Evolutionary conservation across 1,140 invertebrate genomes (phyloP).

Genomic region (Diachasma alloeum): DNA sequence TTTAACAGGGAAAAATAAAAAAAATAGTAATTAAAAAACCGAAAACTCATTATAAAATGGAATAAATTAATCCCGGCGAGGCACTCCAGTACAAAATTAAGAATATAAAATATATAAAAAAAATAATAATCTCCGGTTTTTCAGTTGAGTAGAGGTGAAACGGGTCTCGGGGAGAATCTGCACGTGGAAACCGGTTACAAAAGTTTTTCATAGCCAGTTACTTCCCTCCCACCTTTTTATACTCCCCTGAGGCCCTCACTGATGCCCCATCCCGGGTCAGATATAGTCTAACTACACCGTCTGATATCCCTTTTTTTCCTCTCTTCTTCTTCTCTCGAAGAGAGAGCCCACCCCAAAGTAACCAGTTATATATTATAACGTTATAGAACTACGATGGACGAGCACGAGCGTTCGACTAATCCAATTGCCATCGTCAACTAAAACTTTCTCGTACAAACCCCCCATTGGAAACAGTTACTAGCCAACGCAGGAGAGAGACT

Average conservation of each 20-base stretch:
- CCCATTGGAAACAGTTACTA: background rate
- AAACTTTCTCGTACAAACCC: constrained; percentile 19
- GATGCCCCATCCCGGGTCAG: background rate
- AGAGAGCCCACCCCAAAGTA: background rate
- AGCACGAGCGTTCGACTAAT: constrained; percentile 21
- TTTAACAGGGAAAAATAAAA: too few relatives aligned
- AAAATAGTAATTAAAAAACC: background rate
- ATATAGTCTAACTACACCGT: background rate
- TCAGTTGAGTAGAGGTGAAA: background rate
- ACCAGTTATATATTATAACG: background rate
- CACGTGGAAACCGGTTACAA: constrained; percentile 23
- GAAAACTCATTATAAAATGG: background rate
- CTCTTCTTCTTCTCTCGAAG: background rate
- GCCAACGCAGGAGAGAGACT: constrained; percentile 6
- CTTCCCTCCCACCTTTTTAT: background rate
- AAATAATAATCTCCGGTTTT: constrained; percentile 11
- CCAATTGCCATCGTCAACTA: constrained; percentile 25
- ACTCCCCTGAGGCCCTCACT: background rate
- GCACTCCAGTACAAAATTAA: background rate
- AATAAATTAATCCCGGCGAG: background rate
- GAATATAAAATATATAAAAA: background rate
- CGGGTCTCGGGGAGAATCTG: constrained; percentile 16
- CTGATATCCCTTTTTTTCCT: background rate
- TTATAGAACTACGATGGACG: constrained; percentile 6
- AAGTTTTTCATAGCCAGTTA: constrained; percentile 18